Percentiles rank a stretch among this genome's conserved stretches.
These are phyloP conservation scores for Caerostris darwini DNA, from an alignment of 1,140 invertebrate species.

Conservation along the genomic window DNA sequence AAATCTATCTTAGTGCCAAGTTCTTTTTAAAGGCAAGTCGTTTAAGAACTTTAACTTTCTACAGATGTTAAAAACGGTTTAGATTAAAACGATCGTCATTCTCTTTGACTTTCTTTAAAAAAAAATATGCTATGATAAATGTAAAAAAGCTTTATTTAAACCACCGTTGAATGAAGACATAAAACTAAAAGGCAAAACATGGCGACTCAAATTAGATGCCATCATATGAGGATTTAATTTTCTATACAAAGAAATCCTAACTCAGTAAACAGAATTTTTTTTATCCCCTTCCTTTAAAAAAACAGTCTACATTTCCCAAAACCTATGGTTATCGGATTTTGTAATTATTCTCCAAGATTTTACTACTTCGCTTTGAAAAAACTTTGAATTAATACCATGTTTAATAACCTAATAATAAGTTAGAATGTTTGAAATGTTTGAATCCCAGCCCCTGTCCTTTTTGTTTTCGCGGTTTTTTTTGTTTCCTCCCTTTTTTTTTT, in stretches of 20 bases:
- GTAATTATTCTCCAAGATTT: slow-evolving; percentile 22
- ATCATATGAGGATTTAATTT: slow-evolving; percentile 13
- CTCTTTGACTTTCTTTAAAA: too few relatives aligned
- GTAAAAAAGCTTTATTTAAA: not conserved
- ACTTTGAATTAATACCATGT: slow-evolving; percentile 2
- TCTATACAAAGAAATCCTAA: not conserved
- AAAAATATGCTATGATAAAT: too few relatives aligned
- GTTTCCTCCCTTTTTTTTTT: not conserved
- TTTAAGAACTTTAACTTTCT: too few relatives aligned
- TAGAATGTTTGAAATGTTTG: not conserved
- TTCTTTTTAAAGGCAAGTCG: too few relatives aligned
- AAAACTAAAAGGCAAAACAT: not conserved
- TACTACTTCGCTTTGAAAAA: not conserved
- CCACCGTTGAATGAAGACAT: not conserved
- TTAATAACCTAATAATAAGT: slow-evolving; percentile 43
- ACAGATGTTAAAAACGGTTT: too few relatives aligned
- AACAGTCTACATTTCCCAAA: not conserved
- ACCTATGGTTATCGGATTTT: slow-evolving; percentile 38
- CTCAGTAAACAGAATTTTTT: not conserved
- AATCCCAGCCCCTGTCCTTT: slow-evolving; percentile 10
- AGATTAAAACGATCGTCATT: too few relatives aligned
- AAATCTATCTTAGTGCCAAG: too few relatives aligned
- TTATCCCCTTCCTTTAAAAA: not conserved
- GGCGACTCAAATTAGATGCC: not conserved
- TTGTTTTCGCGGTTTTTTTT: not conserved